Conservation (phyloP, 1,140 invertebrate species). For the Hyposmocoma kahamanoa region DNA sequence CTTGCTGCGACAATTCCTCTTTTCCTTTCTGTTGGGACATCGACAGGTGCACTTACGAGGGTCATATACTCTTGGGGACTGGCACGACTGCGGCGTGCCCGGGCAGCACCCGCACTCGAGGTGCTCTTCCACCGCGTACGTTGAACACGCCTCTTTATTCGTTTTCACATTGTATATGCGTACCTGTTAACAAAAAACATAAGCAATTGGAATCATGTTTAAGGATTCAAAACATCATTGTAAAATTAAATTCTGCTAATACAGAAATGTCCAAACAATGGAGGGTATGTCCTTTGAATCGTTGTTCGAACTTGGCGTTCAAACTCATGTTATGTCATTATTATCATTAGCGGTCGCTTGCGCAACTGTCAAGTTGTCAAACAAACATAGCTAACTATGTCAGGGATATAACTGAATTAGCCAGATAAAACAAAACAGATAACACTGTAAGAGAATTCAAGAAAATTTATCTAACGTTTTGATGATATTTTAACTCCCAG, state of each 20-base stretch:
- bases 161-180: conserved; percentile 55
- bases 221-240: conserved; percentile 6
- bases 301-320: too few relatives aligned
- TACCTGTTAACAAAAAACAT: conserved; percentile 30
- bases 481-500: too few relatives aligned
- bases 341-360: conserved; percentile 35
- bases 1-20: conserved; percentile 51
- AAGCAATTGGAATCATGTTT: too few relatives aligned
- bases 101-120: conserved; percentile 47
- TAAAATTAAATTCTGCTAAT: too few relatives aligned
- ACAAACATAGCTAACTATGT: conserved; percentile 32
- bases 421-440: conserved; percentile 39
- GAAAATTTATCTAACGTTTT: too few relatives aligned
- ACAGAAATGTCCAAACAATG: too few relatives aligned
- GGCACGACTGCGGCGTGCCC: conserved; percentile 29
- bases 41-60: conserved; percentile 68
- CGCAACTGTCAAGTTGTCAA: conserved; percentile 24
- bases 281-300: too few relatives aligned
- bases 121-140: conserved; percentile 48
- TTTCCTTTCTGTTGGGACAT: conserved; percentile 56
- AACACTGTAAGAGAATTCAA: too few relatives aligned
- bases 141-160: conserved; percentile 48
- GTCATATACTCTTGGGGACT: conserved; percentile 42
- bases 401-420: conserved; percentile 45
- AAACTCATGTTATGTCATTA: conserved; percentile 56